Evolutionary conservation across 2,888 invertebrate species (phyloP), one percentile per base, ranked within the genome.

Genomic region (Tricholauxania praeusta): DNA sequence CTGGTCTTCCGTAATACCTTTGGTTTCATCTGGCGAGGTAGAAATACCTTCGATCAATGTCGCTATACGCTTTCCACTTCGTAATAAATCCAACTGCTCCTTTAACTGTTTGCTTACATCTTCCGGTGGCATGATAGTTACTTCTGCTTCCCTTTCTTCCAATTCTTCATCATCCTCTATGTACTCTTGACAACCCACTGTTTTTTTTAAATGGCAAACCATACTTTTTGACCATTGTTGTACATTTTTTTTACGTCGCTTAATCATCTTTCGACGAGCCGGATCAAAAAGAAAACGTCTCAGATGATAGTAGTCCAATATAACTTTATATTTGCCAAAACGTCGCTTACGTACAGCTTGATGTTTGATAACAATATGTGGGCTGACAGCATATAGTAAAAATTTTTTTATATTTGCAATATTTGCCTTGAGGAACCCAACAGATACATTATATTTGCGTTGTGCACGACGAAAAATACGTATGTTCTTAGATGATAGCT

Each of bases 21-120:
- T 22, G 12, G 17, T 39, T 10, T 39, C 10, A 39, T 10, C 10
- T 39, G 39, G 39, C 4, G 14, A 4, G 57, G 10, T 10, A 10
- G 39, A 10, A 39, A 39, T 39, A 39, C 80, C 80, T 69, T 81
- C 80, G 8, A 85, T 82, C 3, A 86, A 69, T 0, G 81, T 80
- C 3, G 82, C 71, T 1, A 75, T 80, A 0, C 85, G 80, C 55
- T 85, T 85, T 12, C 82, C 78, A 60, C 74, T 83, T 72, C 84
- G 84, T 1, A 87, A 73, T 49, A 87, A 71, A 73, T 85, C 83
- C 64, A 87, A 77, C 67, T 87, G 87, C 57, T 86, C 79, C 71
- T 86, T 87, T 73, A 87, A 74, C 71, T 85, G 81, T 72, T 83
- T 83, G 67, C 82, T 82, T 12, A 87, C 75, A 72, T 85, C 84